These are phyloP conservation scores for Eremophila alpestris DNA, from an alignment of 2,797 vertebrate genomes.

Conservation along the genomic window DNA sequence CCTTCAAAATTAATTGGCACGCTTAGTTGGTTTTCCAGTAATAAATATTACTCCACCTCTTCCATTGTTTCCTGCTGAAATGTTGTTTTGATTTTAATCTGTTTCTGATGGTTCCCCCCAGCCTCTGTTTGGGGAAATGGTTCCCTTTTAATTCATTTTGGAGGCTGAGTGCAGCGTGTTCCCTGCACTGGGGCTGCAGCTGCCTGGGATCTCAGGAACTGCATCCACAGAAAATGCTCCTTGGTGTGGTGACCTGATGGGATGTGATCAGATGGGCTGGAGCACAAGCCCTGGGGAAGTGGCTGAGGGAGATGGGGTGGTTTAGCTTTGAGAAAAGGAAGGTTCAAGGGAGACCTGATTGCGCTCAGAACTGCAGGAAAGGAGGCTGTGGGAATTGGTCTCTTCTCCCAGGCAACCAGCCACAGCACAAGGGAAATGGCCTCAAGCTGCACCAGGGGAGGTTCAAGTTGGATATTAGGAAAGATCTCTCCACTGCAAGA, in stretches of 20 bases:
- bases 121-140: slow-evolving; percentile 24
- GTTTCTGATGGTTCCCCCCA: slow-evolving; percentile 25
- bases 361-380: rapidly evolving
- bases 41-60: slow-evolving; percentile 47
- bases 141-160: not conserved
- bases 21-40: slow-evolving; percentile 42
- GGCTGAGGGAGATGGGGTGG: not conserved
- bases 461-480: not conserved
- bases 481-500: not conserved
- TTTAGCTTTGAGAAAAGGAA: rapidly evolving
- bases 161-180: not conserved
- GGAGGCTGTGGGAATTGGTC: not conserved
- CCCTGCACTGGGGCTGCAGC: not conserved
- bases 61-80: slow-evolving; percentile 32
- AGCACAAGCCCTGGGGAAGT: not conserved
- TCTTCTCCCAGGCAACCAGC: not conserved
- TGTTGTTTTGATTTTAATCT: slow-evolving; percentile 47
- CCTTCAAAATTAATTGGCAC: slow-evolving; percentile 45
- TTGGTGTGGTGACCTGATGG: rapidly evolving
- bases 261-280: not conserved
- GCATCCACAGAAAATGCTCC: not conserved
- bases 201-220: not conserved
- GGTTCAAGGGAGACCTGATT: rapidly evolving
- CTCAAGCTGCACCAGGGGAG: not conserved
- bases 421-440: not conserved